Evolutionary conservation across 1,140 invertebrate genomes (phyloP).

Genomic region (Zaprionus vittiger): DNA sequence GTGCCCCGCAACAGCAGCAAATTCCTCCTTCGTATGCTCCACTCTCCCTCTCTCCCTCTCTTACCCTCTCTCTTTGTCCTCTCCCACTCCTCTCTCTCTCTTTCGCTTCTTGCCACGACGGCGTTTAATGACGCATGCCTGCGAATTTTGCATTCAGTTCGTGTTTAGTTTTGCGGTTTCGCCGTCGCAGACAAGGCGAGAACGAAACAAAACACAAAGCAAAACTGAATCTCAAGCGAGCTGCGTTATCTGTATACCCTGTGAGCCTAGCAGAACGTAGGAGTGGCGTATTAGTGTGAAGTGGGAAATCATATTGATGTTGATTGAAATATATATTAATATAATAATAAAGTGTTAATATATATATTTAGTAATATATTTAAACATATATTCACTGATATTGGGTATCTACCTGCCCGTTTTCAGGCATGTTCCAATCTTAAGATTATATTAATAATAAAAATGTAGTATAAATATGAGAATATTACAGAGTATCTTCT

Average conservation of each 20-base stretch:
- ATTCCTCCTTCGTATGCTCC: constrained; percentile 23
- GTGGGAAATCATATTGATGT: too few relatives aligned
- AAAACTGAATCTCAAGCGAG: constrained; percentile 5
- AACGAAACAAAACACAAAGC: constrained; percentile 5
- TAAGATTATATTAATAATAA: background rate
- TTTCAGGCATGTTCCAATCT: too few relatives aligned
- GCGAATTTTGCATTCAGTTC: constrained; percentile 62
- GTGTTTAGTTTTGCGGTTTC: constrained; percentile 59
- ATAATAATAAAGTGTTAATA: too few relatives aligned
- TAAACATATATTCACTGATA: too few relatives aligned
- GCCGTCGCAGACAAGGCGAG: constrained; percentile 26
- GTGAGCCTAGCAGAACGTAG: background rate
- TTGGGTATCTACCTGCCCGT: too few relatives aligned
- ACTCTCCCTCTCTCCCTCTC: background rate
- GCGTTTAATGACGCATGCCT: constrained; percentile 59
- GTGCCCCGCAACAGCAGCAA: constrained; percentile 49
- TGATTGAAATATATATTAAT: too few relatives aligned
- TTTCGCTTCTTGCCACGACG: background rate
- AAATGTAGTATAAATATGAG: too few relatives aligned
- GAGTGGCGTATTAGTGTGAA: background rate
- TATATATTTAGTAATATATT: too few relatives aligned
- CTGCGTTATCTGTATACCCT: constrained; percentile 22
- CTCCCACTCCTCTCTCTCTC: background rate
- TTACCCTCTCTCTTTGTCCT: background rate
- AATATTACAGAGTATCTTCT: constrained; percentile 11